These are phyloP conservation scores for Leptocoma aspasia DNA, from an alignment of 2,113 vertebrate species.

Conservation along the genomic window DNA sequence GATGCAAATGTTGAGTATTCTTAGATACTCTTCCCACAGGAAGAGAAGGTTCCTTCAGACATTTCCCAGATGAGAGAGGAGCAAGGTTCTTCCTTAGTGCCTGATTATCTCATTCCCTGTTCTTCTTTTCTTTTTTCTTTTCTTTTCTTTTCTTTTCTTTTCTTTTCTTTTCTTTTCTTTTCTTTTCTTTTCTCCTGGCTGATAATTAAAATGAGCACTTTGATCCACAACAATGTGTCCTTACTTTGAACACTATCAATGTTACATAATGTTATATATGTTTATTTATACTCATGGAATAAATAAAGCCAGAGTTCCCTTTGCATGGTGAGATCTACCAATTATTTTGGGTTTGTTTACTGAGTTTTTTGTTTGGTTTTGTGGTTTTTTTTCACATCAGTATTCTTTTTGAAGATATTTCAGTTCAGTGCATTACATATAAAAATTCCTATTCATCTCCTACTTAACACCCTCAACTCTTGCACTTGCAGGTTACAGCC, in stretches of 20 bases:
- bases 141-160: no score
- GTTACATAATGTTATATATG: no score
- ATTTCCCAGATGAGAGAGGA: background rate
- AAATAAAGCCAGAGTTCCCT: background rate
- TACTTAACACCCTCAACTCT: background rate
- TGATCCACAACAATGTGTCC: background rate
- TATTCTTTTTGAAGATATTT: background rate
- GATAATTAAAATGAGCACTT: background rate
- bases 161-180: no score
- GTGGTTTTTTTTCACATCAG: background rate
- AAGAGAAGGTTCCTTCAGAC: background rate
- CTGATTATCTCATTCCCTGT: background rate
- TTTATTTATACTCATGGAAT: background rate
- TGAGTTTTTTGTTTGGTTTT: background rate
- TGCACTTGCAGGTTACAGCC: accelerated
- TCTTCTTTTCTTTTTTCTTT: background rate
- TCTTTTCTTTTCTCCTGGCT: background rate
- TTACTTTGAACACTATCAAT: background rate
- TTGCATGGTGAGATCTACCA: background rate
- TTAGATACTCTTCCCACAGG: background rate
- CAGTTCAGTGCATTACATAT: background rate
- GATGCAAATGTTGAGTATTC: background rate
- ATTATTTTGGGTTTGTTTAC: background rate
- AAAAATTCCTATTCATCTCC: background rate
- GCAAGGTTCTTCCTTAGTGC: background rate